Evolutionary conservation across 2,888 invertebrate genomes (phyloP), one percentile per base, ranked within the genome.

Genomic region (Dendrolimus houi): DNA sequence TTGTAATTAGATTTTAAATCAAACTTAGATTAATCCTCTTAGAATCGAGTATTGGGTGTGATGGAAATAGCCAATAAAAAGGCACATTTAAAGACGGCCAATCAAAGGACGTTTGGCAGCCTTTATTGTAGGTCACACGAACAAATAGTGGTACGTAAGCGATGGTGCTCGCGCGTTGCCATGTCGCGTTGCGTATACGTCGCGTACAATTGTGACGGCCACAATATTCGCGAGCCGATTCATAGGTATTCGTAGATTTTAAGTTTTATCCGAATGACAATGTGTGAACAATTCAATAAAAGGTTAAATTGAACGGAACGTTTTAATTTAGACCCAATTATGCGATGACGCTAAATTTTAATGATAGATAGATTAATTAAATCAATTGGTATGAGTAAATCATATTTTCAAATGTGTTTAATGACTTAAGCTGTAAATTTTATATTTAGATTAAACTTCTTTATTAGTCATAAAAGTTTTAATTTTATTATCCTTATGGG

Each of bases 401-500:
- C 69, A 65, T 71, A 68, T 54, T 60, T 56, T 66, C 64, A 67
- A 61, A 66, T 67, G 63, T 65, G 66, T 71, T 73, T 69, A 75
- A 71, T 29, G 29, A 29, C 72, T 71, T 76, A 74, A 77, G 74
- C 66, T 79, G 75, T 80, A 76, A 69, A 71, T 69, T 69, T 75
- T 69, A 64, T 68, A 71, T 78, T 71, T 76, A 75, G 77, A 84
- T 81, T 84, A 85, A 85, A 81, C 64, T 67, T 70, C 65, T 74
- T 72, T 67, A 65, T 67, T 64, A 73, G 70, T 67, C 67, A 71
- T 60, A 61, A 57, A 47, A 47, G 47, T 66, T 66, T 69, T 64
- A 72, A 64, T 72, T 75, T 72, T 64, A 71, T 72, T 70, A 64
- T 61, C 59, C 68, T 65, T 64, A 61, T 67, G 65, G 65, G 70